phyloP scores from a whole-genome alignment of 1,140 invertebrate genomes.

The Trachelipus rathkii region DNA sequence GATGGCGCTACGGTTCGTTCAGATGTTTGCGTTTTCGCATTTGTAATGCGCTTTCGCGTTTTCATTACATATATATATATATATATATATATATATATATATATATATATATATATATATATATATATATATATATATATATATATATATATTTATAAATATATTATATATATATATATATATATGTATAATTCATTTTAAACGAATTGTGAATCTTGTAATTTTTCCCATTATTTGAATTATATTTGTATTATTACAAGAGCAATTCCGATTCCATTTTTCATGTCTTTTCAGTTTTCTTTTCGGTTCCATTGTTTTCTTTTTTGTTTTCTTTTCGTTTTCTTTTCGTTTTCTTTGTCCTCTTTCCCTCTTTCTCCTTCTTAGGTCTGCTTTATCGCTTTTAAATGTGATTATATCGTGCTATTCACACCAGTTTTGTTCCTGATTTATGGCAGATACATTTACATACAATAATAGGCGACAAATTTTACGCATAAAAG shows the following conservation, averaged over 20 bases:
- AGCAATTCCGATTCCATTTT: neutral
- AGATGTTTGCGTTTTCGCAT: neutral
- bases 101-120: slow-evolving; percentile 5
- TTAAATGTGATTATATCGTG: neutral
- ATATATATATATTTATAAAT: no score
- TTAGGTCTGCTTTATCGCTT: neutral
- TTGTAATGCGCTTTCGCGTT: no score
- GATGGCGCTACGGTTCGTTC: neutral
- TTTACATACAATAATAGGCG: slow-evolving; percentile 10
- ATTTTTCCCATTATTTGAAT: neutral
- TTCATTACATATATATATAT: no score
- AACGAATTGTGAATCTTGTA: no score
- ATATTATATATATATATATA: no score
- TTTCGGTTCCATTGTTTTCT: neutral
- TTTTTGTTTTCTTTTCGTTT: neutral
- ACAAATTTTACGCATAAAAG: slow-evolving; percentile 2
- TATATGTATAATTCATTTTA: no score
- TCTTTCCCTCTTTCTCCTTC: neutral
- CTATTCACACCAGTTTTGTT: neutral
- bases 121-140: neutral
- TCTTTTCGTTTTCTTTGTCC: neutral
- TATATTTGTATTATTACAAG: neutral
- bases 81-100: neutral
- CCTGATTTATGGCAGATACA: slow-evolving; percentile 9
- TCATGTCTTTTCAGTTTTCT: neutral